Conservation (phyloP, 2,113 vertebrate species). For the Peromyscus leucopus region DNA sequence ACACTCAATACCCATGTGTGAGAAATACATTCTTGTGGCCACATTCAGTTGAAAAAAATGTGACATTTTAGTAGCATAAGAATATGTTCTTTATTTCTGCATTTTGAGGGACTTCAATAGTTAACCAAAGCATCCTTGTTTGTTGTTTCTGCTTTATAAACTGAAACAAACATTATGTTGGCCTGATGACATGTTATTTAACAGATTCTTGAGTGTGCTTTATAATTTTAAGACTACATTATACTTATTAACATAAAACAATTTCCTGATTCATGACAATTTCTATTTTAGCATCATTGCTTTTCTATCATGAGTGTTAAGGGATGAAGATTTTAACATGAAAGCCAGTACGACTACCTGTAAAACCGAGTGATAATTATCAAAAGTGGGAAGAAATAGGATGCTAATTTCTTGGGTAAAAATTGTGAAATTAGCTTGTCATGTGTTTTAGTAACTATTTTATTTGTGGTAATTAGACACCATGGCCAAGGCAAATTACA, state of each 20-base stretch:
- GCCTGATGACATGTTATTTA: slow-evolving; percentile 83
- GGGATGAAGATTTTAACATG: slow-evolving; percentile 55
- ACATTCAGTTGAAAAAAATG: slow-evolving; percentile 78
- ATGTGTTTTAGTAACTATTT: too few relatives aligned
- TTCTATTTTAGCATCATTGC: slow-evolving; percentile 75
- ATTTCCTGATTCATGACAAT: slow-evolving; percentile 84
- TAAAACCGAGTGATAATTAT: not conserved
- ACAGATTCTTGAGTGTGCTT: slow-evolving; percentile 86
- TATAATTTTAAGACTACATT: slow-evolving; percentile 93
- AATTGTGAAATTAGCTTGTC: too few relatives aligned
- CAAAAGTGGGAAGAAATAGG: too few relatives aligned
- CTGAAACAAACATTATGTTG: slow-evolving; percentile 68
- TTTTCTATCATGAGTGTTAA: slow-evolving; percentile 63
- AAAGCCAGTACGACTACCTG: not conserved
- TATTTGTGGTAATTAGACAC: too few relatives aligned
- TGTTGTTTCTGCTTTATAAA: slow-evolving; percentile 74
- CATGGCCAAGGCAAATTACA: too few relatives aligned
- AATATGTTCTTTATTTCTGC: slow-evolving; percentile 83
- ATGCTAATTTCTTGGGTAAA: too few relatives aligned
- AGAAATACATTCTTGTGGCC: slow-evolving; percentile 57
- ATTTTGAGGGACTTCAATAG: slow-evolving; percentile 67
- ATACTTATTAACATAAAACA: slow-evolving; percentile 88
- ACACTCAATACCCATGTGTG: slow-evolving; percentile 64
- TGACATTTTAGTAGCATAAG: slow-evolving; percentile 83
- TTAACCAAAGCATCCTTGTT: slow-evolving; percentile 74